These are phyloP conservation scores for Seladonia tumulorum DNA, from an alignment of 2,888 invertebrate genomes.

Conservation along the genomic window DNA sequence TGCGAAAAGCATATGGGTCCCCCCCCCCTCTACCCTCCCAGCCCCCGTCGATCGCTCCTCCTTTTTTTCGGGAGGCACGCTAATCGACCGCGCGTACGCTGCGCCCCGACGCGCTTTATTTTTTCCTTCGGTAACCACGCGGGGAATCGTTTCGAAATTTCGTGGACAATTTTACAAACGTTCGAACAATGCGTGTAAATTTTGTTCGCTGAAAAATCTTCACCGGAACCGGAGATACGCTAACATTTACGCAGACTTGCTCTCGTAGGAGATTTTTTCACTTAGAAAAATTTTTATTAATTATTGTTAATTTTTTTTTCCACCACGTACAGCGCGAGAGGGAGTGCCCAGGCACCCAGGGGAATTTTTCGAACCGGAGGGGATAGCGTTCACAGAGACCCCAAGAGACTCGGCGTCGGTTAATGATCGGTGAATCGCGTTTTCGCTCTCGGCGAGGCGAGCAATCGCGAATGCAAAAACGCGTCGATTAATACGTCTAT, in stretches of 20 bases:
- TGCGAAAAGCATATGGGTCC: conserved; percentile 70
- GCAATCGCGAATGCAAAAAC: conserved; percentile 12
- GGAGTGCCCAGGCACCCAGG: background rate
- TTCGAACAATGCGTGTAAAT: background rate
- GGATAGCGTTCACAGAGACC: background rate
- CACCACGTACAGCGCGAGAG: background rate
- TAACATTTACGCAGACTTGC: background rate
- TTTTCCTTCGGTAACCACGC: background rate
- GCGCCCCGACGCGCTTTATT: background rate
- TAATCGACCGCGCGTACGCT: background rate
- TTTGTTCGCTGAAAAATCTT: background rate
- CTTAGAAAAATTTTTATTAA: background rate
- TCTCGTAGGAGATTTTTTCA: background rate
- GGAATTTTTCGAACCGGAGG: background rate
- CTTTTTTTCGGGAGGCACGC: conserved; percentile 31
- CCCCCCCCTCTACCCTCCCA: background rate
- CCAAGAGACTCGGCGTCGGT: background rate
- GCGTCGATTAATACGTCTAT: conserved; percentile 36
- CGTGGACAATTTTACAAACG: background rate
- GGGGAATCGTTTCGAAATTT: background rate
- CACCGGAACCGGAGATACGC: background rate
- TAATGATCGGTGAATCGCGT: background rate
- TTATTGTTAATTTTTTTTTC: background rate
- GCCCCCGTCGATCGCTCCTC: conserved; percentile 30
- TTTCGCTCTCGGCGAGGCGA: background rate